Percentiles rank a stretch among this genome's conserved stretches.
These are phyloP conservation scores for Sphyrna mokarran DNA, from an alignment of 2,113 vertebrate species.

Conservation along the genomic window DNA sequence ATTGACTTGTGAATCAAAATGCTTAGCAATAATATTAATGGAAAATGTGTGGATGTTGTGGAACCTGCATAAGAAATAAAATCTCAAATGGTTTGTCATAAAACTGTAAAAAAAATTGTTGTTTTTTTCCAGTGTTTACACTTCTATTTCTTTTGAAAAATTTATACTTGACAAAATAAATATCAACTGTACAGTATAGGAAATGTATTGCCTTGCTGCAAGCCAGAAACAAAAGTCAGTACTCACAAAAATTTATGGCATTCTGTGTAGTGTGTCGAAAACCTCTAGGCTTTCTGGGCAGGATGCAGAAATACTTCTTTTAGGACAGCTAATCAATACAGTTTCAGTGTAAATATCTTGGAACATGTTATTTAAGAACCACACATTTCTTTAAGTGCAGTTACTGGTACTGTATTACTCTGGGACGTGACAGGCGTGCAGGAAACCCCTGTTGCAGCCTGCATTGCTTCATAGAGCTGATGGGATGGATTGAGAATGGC, in stretches of 20 bases:
- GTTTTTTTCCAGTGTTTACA: conserved; percentile 24
- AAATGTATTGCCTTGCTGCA: conserved; percentile 25
- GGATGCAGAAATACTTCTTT: conserved; percentile 37
- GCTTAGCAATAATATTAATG: neutral
- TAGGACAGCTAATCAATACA: conserved; percentile 36
- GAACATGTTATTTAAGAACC: conserved; percentile 40
- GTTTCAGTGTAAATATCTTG: conserved; percentile 37
- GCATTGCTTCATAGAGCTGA: conserved; percentile 69
- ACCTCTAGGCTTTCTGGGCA: conserved; percentile 28
- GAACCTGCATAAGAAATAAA: conserved; percentile 6
- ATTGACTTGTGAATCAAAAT: neutral
- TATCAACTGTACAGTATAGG: conserved; percentile 4
- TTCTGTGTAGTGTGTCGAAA: conserved; percentile 21
- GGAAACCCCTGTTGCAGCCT: conserved; percentile 71
- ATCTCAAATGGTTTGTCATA: conserved; percentile 19
- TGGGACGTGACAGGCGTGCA: conserved; percentile 76
- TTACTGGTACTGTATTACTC: conserved; percentile 75
- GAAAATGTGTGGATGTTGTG: neutral
- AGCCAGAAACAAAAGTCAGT: conserved; percentile 34
- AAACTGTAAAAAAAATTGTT: conserved; percentile 11
- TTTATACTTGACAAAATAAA: conserved; percentile 34
- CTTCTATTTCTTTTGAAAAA: conserved; percentile 17
- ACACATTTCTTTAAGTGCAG: conserved; percentile 71
- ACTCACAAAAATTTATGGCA: conserved; percentile 35
- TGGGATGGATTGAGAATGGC: conserved; percentile 80